phyloP scores from a whole-genome alignment of 1,140 invertebrate genomes.

The Harlomillsia oculata region DNA sequence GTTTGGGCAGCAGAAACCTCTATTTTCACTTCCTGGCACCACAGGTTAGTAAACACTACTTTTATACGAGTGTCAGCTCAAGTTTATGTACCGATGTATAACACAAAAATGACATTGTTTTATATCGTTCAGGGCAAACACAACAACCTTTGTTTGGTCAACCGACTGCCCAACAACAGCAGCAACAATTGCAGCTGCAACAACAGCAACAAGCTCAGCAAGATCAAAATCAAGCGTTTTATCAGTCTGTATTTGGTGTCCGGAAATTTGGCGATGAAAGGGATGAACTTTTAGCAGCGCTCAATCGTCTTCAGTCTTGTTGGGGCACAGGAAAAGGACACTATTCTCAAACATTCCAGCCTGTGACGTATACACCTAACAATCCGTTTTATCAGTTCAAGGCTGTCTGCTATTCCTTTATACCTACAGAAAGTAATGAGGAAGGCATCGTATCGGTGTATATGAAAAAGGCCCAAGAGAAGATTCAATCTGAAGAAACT shows the following conservation, averaged over 20 bases:
- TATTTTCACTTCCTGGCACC: too few species aligned
- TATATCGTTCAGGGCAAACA: slow-evolving; percentile 35
- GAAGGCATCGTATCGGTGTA: slow-evolving; percentile 26
- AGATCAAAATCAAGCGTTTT: slow-evolving; percentile 52
- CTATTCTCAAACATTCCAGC: slow-evolving; percentile 58
- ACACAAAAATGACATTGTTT: not conserved
- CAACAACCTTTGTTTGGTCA: too few species aligned
- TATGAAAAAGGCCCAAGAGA: slow-evolving; percentile 23
- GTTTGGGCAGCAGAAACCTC: too few species aligned
- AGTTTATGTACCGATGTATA: not conserved
- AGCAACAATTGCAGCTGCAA: slow-evolving; percentile 36
- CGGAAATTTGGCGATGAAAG: slow-evolving; percentile 84
- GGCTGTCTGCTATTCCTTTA: slow-evolving; percentile 53
- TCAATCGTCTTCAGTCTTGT: slow-evolving; percentile 85
- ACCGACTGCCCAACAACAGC: slow-evolving; percentile 26
- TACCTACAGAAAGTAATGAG: slow-evolving; percentile 30
- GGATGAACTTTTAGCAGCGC: slow-evolving; percentile 79
- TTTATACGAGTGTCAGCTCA: not conserved
- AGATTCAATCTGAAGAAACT: slow-evolving; percentile 24
- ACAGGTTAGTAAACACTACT: not conserved
- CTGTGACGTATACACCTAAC: slow-evolving; percentile 72
- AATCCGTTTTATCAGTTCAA: slow-evolving; percentile 88
- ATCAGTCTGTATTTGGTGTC: slow-evolving; percentile 69
- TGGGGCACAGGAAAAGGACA: slow-evolving; percentile 81
- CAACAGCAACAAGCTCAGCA: slow-evolving; percentile 50